Evolutionary conservation across 2,888 invertebrate species (phyloP), one percentile per base, ranked within the genome.

Genomic region (Heteropelma amictum): DNA sequence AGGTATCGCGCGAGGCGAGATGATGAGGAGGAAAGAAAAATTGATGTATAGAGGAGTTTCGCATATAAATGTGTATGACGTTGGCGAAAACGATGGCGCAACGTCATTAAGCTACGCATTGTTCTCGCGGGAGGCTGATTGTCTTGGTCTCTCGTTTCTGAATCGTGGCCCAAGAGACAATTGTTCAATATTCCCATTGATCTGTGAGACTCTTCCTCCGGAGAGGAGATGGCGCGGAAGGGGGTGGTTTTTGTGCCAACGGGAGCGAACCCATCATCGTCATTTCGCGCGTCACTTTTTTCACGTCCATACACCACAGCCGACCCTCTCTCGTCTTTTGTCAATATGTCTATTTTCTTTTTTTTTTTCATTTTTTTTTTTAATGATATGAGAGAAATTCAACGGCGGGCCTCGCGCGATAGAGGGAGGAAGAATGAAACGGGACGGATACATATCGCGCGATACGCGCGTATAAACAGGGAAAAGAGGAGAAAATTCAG

Each of bases 151-250:
- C 87, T 86, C 88, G 84, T 87, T 88, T 86, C 85, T n/a, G n/a
- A 85, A 76, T 82, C 86, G 87, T 88, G 85, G 85, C 87, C 84
- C 84, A 85, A 83, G 81, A 87, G 87, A 89, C 88, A 89, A 89
- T 88, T 88, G 88, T 89, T 89, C 88, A 88, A 89, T 89, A 89
- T 89, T 88, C 84, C 86, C 88, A 88, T 88, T 89, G 88, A 89
- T 89, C 87, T 87, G 86, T 83, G 85, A 85, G 85, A 86, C 84
- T 82, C 81, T 84, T 80, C 73, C 83, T 84, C 79, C 75, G 77
- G 81, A 81, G 42, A 10, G 65, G 28, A 21, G 12, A 17, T n/a
- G 49, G 58, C 40, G 19, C 35, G 19, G 35, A 30, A 28, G 30
- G 26, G 40, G 14, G 28, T 47, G 64, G 14, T 10, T 30, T 30